These are phyloP conservation scores for Craterocephalus amniculus DNA, from an alignment of 2,797 vertebrate genomes.

Conservation along the genomic window DNA sequence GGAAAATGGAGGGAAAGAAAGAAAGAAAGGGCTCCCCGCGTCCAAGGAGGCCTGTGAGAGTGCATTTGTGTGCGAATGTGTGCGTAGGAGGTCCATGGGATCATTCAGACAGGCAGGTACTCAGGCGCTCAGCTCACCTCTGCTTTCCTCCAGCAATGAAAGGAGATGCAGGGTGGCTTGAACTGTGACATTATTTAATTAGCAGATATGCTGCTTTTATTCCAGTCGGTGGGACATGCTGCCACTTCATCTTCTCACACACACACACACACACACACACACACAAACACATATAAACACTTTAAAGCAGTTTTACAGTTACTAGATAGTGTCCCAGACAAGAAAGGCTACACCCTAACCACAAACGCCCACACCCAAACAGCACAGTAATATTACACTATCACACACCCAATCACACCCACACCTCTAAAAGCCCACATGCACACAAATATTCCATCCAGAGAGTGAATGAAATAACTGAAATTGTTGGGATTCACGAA, in stretches of 20 bases:
- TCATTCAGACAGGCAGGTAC: slow-evolving; percentile 78
- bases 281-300: slow-evolving; percentile 10
- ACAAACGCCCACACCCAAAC: slow-evolving; percentile 61
- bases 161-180: slow-evolving; percentile 49
- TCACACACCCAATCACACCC: slow-evolving; percentile 55
- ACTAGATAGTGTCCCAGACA: slow-evolving; percentile 36
- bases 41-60: slow-evolving; percentile 67
- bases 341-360: slow-evolving; percentile 61
- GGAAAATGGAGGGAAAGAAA: slow-evolving; percentile 80
- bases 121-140: slow-evolving; percentile 68
- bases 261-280: slow-evolving; percentile 9
- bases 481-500: slow-evolving; percentile 18
- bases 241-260: slow-evolving; percentile 41
- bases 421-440: slow-evolving; percentile 36
- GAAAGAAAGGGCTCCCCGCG: slow-evolving; percentile 75
- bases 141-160: slow-evolving; percentile 61
- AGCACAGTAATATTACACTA: slow-evolving; percentile 45
- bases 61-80: slow-evolving; percentile 47
- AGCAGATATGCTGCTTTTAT: slow-evolving; percentile 36
- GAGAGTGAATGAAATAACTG: slow-evolving; percentile 23
- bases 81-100: slow-evolving; percentile 67
- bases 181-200: slow-evolving; percentile 57
- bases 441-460: background rate
- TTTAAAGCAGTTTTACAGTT: slow-evolving; percentile 33
- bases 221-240: slow-evolving; percentile 42